phyloP scores from a whole-genome alignment of 2,797 vertebrate genomes.

The Lophotriccus pileatus region DNA sequence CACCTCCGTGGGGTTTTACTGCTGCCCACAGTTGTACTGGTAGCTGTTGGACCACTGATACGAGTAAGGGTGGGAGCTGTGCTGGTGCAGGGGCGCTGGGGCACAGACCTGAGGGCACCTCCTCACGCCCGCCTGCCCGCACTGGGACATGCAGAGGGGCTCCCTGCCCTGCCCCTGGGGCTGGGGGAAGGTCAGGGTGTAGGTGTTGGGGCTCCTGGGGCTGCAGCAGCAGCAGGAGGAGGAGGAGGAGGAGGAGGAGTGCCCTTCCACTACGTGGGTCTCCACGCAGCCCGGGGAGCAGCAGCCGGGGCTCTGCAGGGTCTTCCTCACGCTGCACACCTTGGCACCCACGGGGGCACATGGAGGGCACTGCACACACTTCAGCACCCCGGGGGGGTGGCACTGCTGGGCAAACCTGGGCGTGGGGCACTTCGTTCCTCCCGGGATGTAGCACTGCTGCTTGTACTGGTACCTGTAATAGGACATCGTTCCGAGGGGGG shows the following conservation, averaged over 20 bases:
- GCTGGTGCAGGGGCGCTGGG: background rate
- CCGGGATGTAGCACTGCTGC: background rate
- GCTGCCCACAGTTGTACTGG: slow-evolving; percentile 1
- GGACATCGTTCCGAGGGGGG: background rate
- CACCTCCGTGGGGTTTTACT: accelerated
- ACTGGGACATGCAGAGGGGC: background rate
- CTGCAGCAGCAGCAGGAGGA: background rate
- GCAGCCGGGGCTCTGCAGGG: background rate
- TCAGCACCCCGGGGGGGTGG: accelerated
- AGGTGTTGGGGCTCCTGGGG: background rate
- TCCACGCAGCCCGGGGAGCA: background rate
- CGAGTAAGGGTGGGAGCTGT: background rate
- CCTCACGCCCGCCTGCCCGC: accelerated
- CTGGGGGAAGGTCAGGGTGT: background rate
- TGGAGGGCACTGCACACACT: accelerated
- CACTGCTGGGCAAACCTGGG: background rate
- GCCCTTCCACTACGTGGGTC: background rate
- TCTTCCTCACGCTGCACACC: background rate
- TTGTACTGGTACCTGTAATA: slow-evolving; percentile 11
- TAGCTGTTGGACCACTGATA: slow-evolving; percentile 49
- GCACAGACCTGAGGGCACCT: background rate
- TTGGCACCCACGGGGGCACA: accelerated
- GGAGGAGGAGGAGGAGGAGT: background rate
- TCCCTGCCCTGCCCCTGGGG: background rate
- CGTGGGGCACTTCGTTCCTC: accelerated